Base-by-base conservation (phyloP, 1,140 invertebrate species). In the Lordiphosa collinella region DNA sequence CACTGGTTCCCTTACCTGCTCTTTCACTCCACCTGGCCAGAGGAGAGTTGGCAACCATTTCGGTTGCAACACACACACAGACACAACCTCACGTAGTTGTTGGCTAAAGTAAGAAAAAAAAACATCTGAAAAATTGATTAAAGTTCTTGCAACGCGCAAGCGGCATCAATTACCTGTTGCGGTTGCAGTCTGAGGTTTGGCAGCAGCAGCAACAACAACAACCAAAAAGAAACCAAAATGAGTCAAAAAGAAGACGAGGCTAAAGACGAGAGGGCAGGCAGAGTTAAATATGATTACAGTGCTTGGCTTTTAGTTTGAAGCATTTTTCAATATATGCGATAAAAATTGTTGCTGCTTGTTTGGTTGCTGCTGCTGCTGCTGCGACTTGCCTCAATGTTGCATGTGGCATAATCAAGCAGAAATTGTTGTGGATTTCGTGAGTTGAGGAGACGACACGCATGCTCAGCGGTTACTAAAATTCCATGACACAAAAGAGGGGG, bases 141-240 rank as follows among this genome's bases (percentile, higher is more conserved):
- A 75, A 75, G 72, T 75, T 75, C 72, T 75, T 75, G 71, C 72
- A 75, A 61, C 60, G 71, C 60, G 65, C 72, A 69, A 75, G 72
- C 71, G 65, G 72, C 71, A 75, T 69, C 71, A 75, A 75, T 75
- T 75, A 75, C 72, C 71, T 75, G 72, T 75, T 75, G 71, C 72
- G 65, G 65, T 51, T 64, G 57, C 14, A 49, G 55, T 57, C 54
- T 74, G 60, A 61, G 71, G 70, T 75, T 75, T 74, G 50, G 62
- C 47, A 59, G 43, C 60, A 25, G 18, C 37, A 47, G 22, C 29
- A 36, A 40, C 55, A 34, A 31, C 44, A 54, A 4, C 12, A 53
- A 1, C 37, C 37, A 37, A 38, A 43, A 54, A 16, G 18, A 16
- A 22, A 47, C 16, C 51, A 37, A 56, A 54, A 38, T 53, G 52